Evolutionary conservation across 2,113 vertebrate genomes (phyloP).

Genomic region (Aplodontia rufa): DNA sequence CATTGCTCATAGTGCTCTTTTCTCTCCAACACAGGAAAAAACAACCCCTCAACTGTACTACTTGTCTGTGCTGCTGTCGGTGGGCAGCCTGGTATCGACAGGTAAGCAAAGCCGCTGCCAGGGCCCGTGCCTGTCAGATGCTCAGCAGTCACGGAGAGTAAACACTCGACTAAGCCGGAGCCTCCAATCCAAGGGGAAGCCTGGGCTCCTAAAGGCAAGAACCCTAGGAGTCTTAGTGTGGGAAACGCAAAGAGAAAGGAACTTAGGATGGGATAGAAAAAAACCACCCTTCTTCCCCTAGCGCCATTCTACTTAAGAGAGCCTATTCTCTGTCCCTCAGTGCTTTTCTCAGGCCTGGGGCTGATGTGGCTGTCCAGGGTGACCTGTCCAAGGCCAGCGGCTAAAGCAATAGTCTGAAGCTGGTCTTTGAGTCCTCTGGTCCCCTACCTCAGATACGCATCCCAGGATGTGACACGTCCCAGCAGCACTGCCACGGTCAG

Average conservation of each 20-base stretch:
- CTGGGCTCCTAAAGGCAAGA: neutral
- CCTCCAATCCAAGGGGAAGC: accelerated
- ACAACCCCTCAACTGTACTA: slow-evolving; percentile 79
- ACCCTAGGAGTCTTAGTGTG: neutral
- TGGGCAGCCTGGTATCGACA: slow-evolving; percentile 62
- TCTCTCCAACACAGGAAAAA: slow-evolving; percentile 56
- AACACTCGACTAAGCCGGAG: neutral
- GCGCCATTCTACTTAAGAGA: neutral
- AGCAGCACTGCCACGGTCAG: neutral
- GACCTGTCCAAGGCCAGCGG: slow-evolving; percentile 9
- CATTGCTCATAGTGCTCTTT: slow-evolving; percentile 14
- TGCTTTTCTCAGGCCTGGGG: slow-evolving; percentile 82
- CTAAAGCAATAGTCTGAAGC: slow-evolving; percentile 49
- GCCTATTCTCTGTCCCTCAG: slow-evolving; percentile 58
- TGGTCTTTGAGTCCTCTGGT: slow-evolving; percentile 14
- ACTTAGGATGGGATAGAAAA: neutral
- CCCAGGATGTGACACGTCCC: neutral
- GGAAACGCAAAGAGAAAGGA: neutral
- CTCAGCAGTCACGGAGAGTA: neutral
- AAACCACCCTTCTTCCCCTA: neutral
- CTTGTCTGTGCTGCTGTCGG: slow-evolving; percentile 67
- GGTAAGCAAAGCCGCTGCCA: slow-evolving; percentile 47
- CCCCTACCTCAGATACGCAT: slow-evolving; percentile 66
- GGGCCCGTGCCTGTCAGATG: neutral
- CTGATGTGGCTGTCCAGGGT: slow-evolving; percentile 81